A percentile compares a stretch with the other conserved stretches of the same genome.
Evolutionary conservation across 2,113 vertebrate genomes (phyloP).

Genomic region (Nothobranchius kuhntae): DNA sequence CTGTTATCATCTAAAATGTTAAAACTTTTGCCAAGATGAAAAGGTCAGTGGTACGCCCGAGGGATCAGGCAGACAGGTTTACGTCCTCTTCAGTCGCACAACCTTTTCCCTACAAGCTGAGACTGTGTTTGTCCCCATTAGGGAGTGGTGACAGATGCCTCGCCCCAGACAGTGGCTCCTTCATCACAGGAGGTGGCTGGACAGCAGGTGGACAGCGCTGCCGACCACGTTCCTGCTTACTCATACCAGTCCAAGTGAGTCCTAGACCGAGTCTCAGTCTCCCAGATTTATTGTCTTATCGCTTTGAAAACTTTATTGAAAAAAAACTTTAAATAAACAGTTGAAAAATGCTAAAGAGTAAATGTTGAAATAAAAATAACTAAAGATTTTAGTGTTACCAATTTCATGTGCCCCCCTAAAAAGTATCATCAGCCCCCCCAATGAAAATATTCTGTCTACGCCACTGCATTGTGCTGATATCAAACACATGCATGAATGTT

Average conservation of each 20-base stretch:
- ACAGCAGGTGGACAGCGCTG: constrained; percentile 92
- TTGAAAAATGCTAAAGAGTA: too few relatives aligned
- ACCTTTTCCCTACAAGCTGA: constrained; percentile 1
- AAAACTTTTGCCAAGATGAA: too few relatives aligned
- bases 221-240: constrained; percentile 90
- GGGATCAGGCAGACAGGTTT: neutral
- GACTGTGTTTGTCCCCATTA: constrained; percentile 59
- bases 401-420: too few relatives aligned
- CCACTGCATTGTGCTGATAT: neutral
- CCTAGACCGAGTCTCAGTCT: too few relatives aligned
- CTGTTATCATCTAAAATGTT: neutral
- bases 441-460: too few relatives aligned
- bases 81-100: neutral
- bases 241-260: constrained; percentile 96
- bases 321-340: too few relatives aligned
- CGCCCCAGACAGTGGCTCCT: constrained; percentile 93
- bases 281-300: too few relatives aligned
- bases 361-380: too few relatives aligned
- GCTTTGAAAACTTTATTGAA: too few relatives aligned
- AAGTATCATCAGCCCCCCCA: too few relatives aligned
- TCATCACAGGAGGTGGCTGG: constrained; percentile 93
- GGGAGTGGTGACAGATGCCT: constrained; percentile 95
- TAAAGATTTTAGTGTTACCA: too few relatives aligned
- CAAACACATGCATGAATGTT: neutral
- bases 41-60: too few relatives aligned